Evolutionary conservation across 1,140 invertebrate species (phyloP).

Genomic region (Pseudoatta argentina): DNA sequence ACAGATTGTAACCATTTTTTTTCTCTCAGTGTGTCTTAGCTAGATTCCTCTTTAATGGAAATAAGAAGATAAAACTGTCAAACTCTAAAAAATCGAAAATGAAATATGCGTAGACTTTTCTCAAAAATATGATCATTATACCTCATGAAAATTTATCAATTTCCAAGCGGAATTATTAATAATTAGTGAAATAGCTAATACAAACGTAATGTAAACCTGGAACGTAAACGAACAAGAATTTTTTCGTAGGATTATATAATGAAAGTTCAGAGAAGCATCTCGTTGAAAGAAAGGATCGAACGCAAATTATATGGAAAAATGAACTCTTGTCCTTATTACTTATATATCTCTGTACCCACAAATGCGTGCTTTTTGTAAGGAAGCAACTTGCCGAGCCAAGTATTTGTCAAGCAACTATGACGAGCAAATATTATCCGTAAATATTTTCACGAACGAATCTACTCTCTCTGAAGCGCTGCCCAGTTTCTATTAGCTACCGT

Average conservation of each 20-base stretch:
- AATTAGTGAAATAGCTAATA: neutral
- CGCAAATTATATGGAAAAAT: constrained; percentile 44
- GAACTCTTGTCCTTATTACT: neutral
- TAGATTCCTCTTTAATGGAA: neutral
- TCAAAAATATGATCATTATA: neutral
- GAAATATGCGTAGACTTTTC: neutral
- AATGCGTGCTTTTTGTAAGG: neutral
- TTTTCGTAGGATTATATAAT: neutral
- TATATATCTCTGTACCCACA: neutral
- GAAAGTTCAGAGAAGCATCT: constrained; percentile 9
- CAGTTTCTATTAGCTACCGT: constrained; percentile 41
- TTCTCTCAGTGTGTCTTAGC: too few species aligned
- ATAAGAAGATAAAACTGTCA: neutral
- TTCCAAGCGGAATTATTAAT: neutral
- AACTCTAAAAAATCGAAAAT: neutral
- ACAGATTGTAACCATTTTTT: too few species aligned
- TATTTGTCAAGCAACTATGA: constrained; percentile 49
- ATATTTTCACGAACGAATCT: constrained; percentile 31
- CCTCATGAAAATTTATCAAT: neutral
- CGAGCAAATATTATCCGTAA: constrained; percentile 48
- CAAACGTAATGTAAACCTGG: neutral
- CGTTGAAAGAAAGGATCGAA: constrained; percentile 5
- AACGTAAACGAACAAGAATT: constrained; percentile 7
- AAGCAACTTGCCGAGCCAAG: neutral
- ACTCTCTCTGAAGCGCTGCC: neutral